Evolutionary conservation across 1,140 invertebrate species (phyloP), one percentile per base, ranked within the genome.

Genomic region (Plectrocnemia conspersa): DNA sequence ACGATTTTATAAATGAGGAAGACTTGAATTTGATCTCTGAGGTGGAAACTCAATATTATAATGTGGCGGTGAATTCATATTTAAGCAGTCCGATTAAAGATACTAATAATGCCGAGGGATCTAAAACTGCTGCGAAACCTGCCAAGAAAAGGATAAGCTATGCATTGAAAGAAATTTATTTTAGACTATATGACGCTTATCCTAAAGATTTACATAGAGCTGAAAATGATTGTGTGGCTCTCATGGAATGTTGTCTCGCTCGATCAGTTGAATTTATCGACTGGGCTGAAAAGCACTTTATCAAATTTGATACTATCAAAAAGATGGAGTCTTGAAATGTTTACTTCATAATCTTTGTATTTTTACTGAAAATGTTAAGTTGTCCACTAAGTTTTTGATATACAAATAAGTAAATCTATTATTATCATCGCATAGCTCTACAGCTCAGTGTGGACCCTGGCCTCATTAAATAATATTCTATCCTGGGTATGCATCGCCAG

Each of bases 151-250:
- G 65, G 24, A 47, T 63, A 9, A 71, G 65, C 55, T 82, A 72
- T 64, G 77, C 71, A 62, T 66, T 85, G 23, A 27, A 25, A 9
- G 70, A 67, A 59, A 55, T 85, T n/a, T 82, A 75, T 63, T 64
- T 74, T 45, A 69, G 75, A 33, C 63, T 80, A 9, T 70, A 79
- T 13, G 68, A 71, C 6, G 68, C 64, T 27, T 56, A 68, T 15
- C 63, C 74, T 1, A 19, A 54, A 1, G 64, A 72, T 47, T 64
- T 71, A 3, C 83, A 85, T 65, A 66, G 66, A 24, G 82, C 83
- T 16, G 83, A 85, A 64, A 70, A 66, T 48, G 83, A 85, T 66
- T 81, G 80, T 13, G 55, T 73, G 7, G 74, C 75, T 65, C 66
- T 81, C 3, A 67, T 82, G 15, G 66, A 76, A 33, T 79, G 82